Percentiles rank a stretch among this genome's conserved stretches.
Evolutionary conservation across 2,888 invertebrate genomes (phyloP).

Genomic region (Sesia apiformis): DNA sequence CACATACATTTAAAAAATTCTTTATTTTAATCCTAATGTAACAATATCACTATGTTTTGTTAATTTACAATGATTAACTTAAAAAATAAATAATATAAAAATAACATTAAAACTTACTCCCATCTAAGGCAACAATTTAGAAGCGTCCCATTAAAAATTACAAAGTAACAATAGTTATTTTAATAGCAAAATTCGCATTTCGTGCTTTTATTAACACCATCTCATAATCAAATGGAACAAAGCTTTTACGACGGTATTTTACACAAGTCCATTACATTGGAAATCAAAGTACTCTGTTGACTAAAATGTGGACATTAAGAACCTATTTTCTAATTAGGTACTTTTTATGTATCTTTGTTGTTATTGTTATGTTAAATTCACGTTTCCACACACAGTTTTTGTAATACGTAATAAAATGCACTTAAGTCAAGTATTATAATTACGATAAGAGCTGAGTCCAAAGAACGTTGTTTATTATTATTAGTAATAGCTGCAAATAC

Average conservation of each 20-base stretch:
- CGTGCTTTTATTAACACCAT: not conserved
- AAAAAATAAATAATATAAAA: slow-evolving; percentile 70
- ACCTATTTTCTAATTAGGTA: too few species aligned
- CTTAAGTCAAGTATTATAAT: not conserved
- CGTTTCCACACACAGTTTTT: too few species aligned
- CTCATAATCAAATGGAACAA: too few species aligned
- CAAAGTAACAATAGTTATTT: slow-evolving; percentile 20
- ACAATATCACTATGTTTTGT: slow-evolving; percentile 60
- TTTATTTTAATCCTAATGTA: slow-evolving; percentile 46
- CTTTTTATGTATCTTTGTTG: too few species aligned
- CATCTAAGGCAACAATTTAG: slow-evolving; percentile 56
- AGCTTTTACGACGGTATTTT: too few species aligned
- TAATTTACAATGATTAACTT: slow-evolving; percentile 70
- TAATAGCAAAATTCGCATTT: not conserved
- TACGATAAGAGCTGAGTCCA: not conserved
- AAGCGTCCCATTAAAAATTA: slow-evolving; percentile 42
- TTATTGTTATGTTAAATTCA: too few species aligned
- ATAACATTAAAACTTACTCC: slow-evolving; percentile 58
- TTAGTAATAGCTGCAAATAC: not conserved
- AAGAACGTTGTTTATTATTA: not conserved
- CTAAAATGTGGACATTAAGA: too few species aligned
- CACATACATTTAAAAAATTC: slow-evolving; percentile 17
- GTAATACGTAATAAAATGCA: too few species aligned
- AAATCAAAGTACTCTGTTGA: too few species aligned
- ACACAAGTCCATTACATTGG: too few species aligned